These are phyloP conservation scores for Dinomys branickii DNA, from an alignment of 2,113 vertebrate species.

Conservation along the genomic window DNA sequence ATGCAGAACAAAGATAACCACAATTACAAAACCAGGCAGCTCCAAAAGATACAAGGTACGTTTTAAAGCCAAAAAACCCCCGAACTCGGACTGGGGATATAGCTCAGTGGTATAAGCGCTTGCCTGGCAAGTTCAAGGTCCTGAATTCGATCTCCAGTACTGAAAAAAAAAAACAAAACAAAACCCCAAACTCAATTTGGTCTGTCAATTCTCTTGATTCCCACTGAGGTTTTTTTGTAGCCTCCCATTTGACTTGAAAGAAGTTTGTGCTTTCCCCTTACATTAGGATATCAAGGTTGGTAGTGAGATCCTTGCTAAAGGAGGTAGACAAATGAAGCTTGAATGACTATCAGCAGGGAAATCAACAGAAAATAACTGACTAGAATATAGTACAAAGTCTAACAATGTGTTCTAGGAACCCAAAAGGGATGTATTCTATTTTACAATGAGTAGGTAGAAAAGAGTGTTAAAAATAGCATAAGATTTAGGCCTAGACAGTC, in stretches of 20 bases:
- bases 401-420: background rate
- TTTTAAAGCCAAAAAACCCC: slow-evolving; percentile 56
- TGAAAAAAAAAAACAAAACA: no score
- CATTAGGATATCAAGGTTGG: background rate
- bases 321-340: background rate
- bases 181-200: background rate
- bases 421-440: background rate
- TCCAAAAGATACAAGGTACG: slow-evolving; percentile 40
- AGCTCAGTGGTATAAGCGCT: no score
- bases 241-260: slow-evolving; percentile 7
- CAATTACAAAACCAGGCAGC: slow-evolving; percentile 75
- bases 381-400: background rate
- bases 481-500: background rate
- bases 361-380: slow-evolving; percentile 4
- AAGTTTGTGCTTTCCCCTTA: background rate
- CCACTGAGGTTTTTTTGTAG: background rate
- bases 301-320: background rate
- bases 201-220: background rate
- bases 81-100: no score
- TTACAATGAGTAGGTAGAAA: background rate
- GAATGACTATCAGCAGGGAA: background rate
- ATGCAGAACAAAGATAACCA: slow-evolving; percentile 69
- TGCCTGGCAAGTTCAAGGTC: no score
- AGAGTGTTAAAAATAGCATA: background rate
- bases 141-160: no score